A percentile compares a stretch with the other conserved stretches of the same genome.
phyloP scores from a whole-genome alignment of 1,140 invertebrate genomes.

The Muscidifurax raptorellus region DNA sequence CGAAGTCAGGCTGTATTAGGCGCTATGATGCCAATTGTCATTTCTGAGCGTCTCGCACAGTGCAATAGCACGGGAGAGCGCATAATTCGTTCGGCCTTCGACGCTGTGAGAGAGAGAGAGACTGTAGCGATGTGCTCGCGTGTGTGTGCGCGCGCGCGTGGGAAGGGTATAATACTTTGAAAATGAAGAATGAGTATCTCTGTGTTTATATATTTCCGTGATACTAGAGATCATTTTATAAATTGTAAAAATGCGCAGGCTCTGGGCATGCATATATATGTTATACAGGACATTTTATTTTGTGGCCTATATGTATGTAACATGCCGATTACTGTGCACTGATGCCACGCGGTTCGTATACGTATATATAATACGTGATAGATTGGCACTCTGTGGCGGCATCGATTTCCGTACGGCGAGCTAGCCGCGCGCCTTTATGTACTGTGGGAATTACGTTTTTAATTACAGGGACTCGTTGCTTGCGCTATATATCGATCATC shows the following conservation, averaged over 20 bases:
- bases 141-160: too few species aligned
- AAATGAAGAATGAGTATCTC: too few species aligned
- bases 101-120: not conserved
- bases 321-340: too few species aligned
- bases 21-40: not conserved
- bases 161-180: too few species aligned
- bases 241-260: too few species aligned
- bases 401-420: not conserved
- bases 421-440: not conserved
- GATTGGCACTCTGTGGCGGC: not conserved
- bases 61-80: not conserved
- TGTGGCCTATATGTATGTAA: too few species aligned
- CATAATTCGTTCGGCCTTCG: conserved; percentile 34
- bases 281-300: not conserved
- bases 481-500: not conserved
- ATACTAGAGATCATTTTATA: too few species aligned
- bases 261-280: too few species aligned
- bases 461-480: not conserved
- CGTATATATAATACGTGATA: not conserved
- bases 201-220: too few species aligned
- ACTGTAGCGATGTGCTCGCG: too few species aligned
- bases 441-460: not conserved
- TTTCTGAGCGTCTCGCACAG: not conserved
- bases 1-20: not conserved
- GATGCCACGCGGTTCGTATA: too few species aligned